These are phyloP conservation scores for Macrotis lagotis DNA, from an alignment of 2,113 vertebrate genomes.

Conservation along the genomic window DNA sequence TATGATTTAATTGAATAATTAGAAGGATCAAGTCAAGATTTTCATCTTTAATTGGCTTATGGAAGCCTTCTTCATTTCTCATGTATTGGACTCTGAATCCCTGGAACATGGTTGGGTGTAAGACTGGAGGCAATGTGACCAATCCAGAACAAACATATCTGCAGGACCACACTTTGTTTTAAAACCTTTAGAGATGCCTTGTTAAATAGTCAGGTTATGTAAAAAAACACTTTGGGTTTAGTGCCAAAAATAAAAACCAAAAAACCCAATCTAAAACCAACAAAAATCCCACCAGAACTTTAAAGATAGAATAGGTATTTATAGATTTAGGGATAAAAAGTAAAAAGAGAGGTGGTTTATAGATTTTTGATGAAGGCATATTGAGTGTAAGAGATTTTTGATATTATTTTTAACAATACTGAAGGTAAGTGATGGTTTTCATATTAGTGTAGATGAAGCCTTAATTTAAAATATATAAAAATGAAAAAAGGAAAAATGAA, in stretches of 20 bases:
- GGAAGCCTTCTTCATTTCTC: background rate
- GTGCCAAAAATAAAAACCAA: constrained; percentile 55
- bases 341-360: constrained; percentile 27
- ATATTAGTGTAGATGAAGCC: background rate
- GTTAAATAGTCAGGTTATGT: background rate
- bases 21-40: background rate
- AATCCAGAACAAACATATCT: background rate
- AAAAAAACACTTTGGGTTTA: too few species aligned
- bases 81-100: background rate
- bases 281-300: constrained; percentile 27
- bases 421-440: constrained; percentile 14
- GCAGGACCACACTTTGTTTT: background rate
- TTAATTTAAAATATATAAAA: constrained; percentile 13
- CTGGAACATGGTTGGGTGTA: background rate
- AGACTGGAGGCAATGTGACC: background rate
- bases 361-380: constrained; percentile 44
- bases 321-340: constrained; percentile 18
- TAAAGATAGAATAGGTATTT: constrained; percentile 37
- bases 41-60: background rate
- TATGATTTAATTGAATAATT: background rate
- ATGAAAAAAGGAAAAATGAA: too few species aligned
- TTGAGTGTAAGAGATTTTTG: constrained; percentile 25
- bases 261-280: constrained; percentile 40
- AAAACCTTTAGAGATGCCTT: background rate
- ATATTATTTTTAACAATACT: constrained; percentile 25